These are phyloP conservation scores for Parapristionchus giblindavisi DNA, from an alignment of 2,888 invertebrate genomes.

Conservation along the genomic window DNA sequence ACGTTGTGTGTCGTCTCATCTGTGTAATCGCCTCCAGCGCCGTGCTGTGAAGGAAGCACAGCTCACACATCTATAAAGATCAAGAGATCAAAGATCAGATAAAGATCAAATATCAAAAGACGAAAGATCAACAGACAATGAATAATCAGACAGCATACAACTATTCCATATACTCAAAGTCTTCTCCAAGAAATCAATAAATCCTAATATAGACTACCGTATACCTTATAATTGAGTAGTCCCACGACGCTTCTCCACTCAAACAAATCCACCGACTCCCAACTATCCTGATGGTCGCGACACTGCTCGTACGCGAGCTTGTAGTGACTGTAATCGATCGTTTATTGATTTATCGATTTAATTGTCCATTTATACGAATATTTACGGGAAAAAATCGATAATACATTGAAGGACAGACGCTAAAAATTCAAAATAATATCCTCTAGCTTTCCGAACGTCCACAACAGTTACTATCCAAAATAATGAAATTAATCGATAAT, in stretches of 20 bases:
- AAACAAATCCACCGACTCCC: slow-evolving; percentile 84
- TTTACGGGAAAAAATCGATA: too few relatives aligned
- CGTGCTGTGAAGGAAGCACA: slow-evolving; percentile 87
- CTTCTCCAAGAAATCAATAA: not conserved
- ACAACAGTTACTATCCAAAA: slow-evolving; percentile 35
- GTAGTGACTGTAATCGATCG: slow-evolving; percentile 75
- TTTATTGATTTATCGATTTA: too few relatives aligned
- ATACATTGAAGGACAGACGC: too few relatives aligned
- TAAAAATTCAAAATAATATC: too few relatives aligned
- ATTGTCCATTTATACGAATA: too few relatives aligned
- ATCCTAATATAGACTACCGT: not conserved
- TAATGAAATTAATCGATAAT: slow-evolving; percentile 10
- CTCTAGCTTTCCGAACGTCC: too few relatives aligned
- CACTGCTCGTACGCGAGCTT: slow-evolving; percentile 88
- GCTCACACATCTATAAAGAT: slow-evolving; percentile 79
- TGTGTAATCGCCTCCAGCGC: slow-evolving; percentile 94
- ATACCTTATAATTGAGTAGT: slow-evolving; percentile 88
- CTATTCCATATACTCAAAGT: too few relatives aligned
- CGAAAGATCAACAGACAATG: too few relatives aligned
- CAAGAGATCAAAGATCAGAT: slow-evolving; percentile 8
- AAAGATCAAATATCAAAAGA: not conserved
- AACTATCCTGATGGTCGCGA: slow-evolving; percentile 75
- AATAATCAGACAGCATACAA: too few relatives aligned
- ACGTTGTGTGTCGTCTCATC: slow-evolving; percentile 81
- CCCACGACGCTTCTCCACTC: slow-evolving; percentile 95